Evolutionary conservation across 2,797 vertebrate genomes (phyloP).

Genomic region (Podargus strigoides): DNA sequence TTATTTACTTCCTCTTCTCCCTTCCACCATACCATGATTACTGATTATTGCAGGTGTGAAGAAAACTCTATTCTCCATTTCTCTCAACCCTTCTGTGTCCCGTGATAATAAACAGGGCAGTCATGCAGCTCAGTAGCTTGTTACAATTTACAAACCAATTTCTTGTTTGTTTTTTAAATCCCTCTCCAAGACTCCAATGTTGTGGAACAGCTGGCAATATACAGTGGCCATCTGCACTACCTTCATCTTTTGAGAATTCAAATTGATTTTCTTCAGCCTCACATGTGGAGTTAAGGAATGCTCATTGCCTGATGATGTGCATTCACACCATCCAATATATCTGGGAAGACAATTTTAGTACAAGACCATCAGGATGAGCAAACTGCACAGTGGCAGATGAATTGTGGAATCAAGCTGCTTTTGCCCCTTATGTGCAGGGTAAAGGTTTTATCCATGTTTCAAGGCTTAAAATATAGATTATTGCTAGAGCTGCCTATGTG

Average conservation of each 20-base stretch:
- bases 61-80: background rate
- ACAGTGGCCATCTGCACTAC: background rate
- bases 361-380: background rate
- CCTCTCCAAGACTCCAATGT: background rate
- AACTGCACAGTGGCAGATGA: background rate
- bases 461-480: background rate
- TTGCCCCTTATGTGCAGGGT: background rate
- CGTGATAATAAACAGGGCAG: background rate
- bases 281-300: background rate
- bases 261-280: background rate
- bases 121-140: background rate
- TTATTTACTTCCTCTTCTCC: background rate
- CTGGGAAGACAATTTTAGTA: background rate
- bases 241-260: background rate
- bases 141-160: background rate
- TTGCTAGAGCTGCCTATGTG: background rate
- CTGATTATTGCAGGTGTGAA: background rate
- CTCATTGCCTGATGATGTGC: background rate
- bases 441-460: background rate
- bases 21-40: background rate
- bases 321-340: background rate
- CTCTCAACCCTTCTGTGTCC: background rate
- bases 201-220: background rate
- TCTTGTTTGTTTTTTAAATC: conserved; percentile 1
- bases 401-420: background rate